These are phyloP conservation scores for Lonchura striata DNA, from an alignment of 2,113 vertebrate species.

Conservation along the genomic window DNA sequence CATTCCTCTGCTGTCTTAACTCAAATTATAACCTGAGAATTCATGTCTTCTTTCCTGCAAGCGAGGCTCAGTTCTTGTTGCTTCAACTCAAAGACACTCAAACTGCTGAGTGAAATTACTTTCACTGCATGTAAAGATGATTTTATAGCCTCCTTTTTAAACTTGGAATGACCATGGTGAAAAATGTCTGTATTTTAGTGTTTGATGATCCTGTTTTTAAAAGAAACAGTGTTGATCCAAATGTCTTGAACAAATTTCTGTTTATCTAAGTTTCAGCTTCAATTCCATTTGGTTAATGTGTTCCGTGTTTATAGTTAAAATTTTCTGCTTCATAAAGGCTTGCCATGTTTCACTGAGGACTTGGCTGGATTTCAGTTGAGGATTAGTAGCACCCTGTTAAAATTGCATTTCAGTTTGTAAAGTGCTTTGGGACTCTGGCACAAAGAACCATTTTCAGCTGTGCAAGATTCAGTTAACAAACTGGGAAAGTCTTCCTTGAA, in stretches of 20 bases:
- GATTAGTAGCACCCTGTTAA: not conserved
- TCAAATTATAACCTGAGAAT: not conserved
- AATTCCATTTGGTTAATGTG: not conserved
- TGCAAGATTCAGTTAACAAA: not conserved
- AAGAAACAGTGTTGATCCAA: not conserved
- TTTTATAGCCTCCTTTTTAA: not conserved
- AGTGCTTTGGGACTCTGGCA: not conserved
- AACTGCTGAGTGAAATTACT: not conserved
- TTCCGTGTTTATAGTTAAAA: not conserved
- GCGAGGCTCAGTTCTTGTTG: not conserved
- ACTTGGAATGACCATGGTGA: not conserved
- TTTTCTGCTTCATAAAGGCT: not conserved
- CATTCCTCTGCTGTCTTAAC: not conserved
- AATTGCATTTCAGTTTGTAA: not conserved
- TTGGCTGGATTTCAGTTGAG: constrained; percentile 2
- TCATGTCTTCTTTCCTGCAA: not conserved
- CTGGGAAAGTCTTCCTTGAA: not conserved
- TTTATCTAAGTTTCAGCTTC: not conserved
- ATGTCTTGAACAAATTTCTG: not conserved
- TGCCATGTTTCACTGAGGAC: not conserved
- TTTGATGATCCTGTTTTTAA: not conserved
- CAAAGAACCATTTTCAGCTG: not conserved
- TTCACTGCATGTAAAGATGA: not conserved
- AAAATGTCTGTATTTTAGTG: not conserved
- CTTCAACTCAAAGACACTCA: not conserved